Base-by-base conservation (phyloP, 2,797 vertebrate genomes). In the Diplodus puntazzo region DNA sequence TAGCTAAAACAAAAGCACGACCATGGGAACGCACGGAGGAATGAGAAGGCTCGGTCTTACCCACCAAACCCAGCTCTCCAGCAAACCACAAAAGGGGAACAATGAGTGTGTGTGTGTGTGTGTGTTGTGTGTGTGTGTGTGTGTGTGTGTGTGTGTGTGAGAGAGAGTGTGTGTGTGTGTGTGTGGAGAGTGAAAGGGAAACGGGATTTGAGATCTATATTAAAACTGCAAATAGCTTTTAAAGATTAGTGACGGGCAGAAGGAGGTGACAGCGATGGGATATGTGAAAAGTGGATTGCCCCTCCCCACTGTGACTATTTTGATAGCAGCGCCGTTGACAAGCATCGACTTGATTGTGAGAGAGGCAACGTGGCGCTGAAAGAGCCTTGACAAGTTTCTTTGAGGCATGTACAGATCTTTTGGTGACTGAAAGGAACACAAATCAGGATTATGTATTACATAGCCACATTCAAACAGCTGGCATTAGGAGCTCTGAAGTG, bases 191-290 rank as follows among this genome's bases (percentile, higher is more conserved):
- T 85, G 87, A 89, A 91, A 86, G 74, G 79, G 79, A 63, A 91
- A 88, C 79, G 5, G 94, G 94, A 95, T 95, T 95, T 94, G 90
- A 94, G 90, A 94, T 95, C 93, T 94, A 94, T 95, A 94, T 95
- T 94, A 93, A 94, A 95, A 94, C 93, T 91, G 91, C 87, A 94
- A 94, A 95, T 94, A 93, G 93, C 92, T 93, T 94, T 94, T 93
- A 93, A 94, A 95, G 94, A 95, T 95, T 95, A 95, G 93, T 87
- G 91, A 92, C 85, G 88, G 91, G 91, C 91, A 93, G 89, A 89
- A 92, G 85, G 88, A 92, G 91, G 91, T 92, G 93, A 94, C 90
- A 92, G 93, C 88, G 86, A 86, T 78, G 90, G 91, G 92, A 91
- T 82, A 83, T 89, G 84, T 89, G 92, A 89, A 92, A 92, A 91